These are phyloP conservation scores for Cyrtodaria siliqua DNA, from an alignment of 2,888 invertebrate genomes.

Conservation along the genomic window DNA sequence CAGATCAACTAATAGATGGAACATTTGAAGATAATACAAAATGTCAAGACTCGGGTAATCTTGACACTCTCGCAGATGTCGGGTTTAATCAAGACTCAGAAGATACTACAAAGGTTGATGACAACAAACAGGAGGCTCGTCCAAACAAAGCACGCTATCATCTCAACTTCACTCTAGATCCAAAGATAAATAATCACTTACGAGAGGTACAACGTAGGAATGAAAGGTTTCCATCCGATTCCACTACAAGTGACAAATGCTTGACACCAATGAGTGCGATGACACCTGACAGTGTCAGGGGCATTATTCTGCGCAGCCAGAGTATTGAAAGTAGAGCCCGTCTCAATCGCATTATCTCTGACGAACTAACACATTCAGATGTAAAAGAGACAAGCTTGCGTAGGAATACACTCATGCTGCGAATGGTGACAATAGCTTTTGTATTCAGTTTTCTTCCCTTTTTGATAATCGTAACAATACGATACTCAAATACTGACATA, in stretches of 20 bases:
- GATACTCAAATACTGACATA: conserved; percentile 49
- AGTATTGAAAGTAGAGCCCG: conserved; percentile 58
- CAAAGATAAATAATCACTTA: neutral
- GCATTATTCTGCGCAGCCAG: conserved; percentile 51
- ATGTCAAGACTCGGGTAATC: neutral
- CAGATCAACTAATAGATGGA: too few species aligned
- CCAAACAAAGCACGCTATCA: neutral
- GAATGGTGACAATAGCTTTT: conserved; percentile 64
- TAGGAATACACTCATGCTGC: conserved; percentile 60
- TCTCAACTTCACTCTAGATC: neutral
- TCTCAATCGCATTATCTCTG: conserved; percentile 53
- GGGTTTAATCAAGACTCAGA: neutral
- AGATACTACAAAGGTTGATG: neutral
- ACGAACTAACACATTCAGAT: conserved; percentile 45
- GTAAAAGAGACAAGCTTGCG: conserved; percentile 57
- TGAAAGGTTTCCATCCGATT: conserved; percentile 42
- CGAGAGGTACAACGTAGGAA: neutral
- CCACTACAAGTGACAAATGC: conserved; percentile 22
- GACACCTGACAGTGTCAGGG: conserved; percentile 48
- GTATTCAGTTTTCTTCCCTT: conserved; percentile 62
- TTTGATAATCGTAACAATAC: conserved; percentile 55
- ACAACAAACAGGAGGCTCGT: neutral
- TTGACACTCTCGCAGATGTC: neutral
- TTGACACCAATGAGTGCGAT: conserved; percentile 37
- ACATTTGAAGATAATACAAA: neutral